These are phyloP conservation scores for Botia kubotai DNA, from an alignment of 2,797 vertebrate genomes.

Conservation along the genomic window DNA sequence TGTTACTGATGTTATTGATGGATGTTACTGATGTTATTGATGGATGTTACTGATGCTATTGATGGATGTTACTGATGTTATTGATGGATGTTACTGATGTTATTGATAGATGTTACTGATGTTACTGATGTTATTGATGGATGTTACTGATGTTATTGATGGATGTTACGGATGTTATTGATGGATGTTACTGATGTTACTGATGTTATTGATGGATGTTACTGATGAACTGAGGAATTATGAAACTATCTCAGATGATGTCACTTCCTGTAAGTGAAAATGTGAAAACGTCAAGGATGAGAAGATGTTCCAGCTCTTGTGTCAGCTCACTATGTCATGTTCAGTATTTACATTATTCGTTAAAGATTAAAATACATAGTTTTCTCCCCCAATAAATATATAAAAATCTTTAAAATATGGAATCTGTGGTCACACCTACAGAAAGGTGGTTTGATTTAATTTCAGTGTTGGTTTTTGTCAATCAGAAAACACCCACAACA, in stretches of 20 bases:
- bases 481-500: conserved; percentile 1
- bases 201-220: neutral
- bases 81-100: neutral
- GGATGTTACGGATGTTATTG: too few species aligned
- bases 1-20: neutral
- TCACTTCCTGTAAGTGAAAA: too few species aligned
- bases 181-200: neutral
- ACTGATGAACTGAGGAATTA: neutral
- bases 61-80: neutral
- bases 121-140: neutral
- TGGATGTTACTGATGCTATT: neutral
- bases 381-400: conserved; percentile 77
- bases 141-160: too few species aligned
- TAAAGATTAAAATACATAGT: conserved; percentile 66
- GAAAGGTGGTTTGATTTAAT: conserved; percentile 51
- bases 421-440: conserved; percentile 22
- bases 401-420: conserved; percentile 5
- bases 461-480: conserved; percentile 12
- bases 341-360: conserved; percentile 72
- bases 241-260: neutral
- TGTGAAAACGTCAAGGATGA: conserved; percentile 68
- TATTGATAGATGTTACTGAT: neutral
- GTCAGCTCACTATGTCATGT: conserved; percentile 72
- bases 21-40: neutral
- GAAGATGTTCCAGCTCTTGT: conserved; percentile 61